Percentiles rank a stretch among this genome's conserved stretches.
Evolutionary conservation across 2,797 vertebrate genomes (phyloP).

Genomic region (Crax fasciolata): DNA sequence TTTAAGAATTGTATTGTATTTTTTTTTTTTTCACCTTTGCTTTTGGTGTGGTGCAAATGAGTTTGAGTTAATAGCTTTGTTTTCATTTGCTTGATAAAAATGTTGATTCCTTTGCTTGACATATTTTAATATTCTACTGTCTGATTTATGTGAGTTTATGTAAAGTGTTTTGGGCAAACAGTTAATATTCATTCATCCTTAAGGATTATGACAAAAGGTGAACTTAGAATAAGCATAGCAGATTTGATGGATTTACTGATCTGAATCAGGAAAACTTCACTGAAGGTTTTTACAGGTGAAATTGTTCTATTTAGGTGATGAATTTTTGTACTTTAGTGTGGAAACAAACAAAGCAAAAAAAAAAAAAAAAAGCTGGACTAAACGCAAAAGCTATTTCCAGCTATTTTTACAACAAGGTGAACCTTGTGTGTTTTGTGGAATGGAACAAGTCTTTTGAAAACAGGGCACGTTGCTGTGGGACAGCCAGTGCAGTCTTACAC

Average conservation of each 20-base stretch:
- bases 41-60: not conserved
- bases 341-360: not conserved
- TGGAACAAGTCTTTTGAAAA: not conserved
- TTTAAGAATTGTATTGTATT: not conserved
- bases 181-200: not conserved
- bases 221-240: not conserved
- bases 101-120: not conserved
- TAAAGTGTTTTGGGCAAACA: not conserved
- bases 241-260: not conserved
- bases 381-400: not conserved
- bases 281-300: accelerated
- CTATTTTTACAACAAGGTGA: not conserved
- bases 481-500: not conserved
- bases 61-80: not conserved
- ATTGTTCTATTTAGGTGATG: not conserved
- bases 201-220: not conserved
- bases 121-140: not conserved
- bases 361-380: not conserved
- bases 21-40: accelerated
- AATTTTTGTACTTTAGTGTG: not conserved
- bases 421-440: not conserved
- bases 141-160: not conserved
- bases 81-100: not conserved
- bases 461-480: accelerated
- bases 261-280: not conserved